A percentile compares a stretch with the other conserved stretches of the same genome.
Evolutionary conservation across 2,888 invertebrate genomes (phyloP).

Genomic region (Drosophila mayaguana): DNA sequence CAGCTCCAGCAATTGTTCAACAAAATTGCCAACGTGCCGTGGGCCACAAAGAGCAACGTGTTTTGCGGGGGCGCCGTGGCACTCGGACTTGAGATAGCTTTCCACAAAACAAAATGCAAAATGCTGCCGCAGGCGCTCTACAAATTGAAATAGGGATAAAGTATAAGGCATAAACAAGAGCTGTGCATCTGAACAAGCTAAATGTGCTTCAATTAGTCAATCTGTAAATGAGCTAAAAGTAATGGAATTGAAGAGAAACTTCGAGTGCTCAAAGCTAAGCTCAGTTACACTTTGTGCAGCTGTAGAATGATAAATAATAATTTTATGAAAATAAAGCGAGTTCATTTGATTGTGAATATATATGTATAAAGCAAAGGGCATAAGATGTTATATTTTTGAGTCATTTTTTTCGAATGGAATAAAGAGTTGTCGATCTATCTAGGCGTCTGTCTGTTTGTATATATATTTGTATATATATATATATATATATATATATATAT

Average conservation of each 20-base stretch:
- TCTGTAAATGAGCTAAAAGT: neutral
- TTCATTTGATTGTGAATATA: neutral
- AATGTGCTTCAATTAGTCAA: conserved; percentile 25
- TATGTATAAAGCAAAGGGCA: too few relatives aligned
- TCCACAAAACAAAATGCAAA: conserved; percentile 22
- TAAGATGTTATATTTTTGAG: neutral
- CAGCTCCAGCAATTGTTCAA: conserved; percentile 16
- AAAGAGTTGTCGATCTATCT: too few relatives aligned
- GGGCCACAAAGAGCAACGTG: conserved; percentile 1
- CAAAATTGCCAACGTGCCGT: conserved; percentile 12
- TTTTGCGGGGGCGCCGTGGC: neutral
- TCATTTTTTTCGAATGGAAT: neutral
- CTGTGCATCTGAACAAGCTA: neutral
- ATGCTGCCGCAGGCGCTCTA: neutral
- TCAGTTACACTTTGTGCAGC: neutral
- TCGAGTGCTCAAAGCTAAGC: neutral
- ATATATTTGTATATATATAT: too few relatives aligned
- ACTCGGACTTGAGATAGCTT: conserved; percentile 17
- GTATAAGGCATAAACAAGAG: neutral
- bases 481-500: too few relatives aligned
- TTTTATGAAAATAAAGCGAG: neutral
- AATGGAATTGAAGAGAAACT: neutral
- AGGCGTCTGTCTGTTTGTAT: too few relatives aligned
- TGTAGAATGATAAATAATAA: neutral
- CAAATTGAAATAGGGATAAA: conserved; percentile 9